A percentile compares a stretch with the other conserved stretches of the same genome.
phyloP scores from a whole-genome alignment of 2,888 invertebrate genomes.

The Oegoconia quadripuncta region DNA sequence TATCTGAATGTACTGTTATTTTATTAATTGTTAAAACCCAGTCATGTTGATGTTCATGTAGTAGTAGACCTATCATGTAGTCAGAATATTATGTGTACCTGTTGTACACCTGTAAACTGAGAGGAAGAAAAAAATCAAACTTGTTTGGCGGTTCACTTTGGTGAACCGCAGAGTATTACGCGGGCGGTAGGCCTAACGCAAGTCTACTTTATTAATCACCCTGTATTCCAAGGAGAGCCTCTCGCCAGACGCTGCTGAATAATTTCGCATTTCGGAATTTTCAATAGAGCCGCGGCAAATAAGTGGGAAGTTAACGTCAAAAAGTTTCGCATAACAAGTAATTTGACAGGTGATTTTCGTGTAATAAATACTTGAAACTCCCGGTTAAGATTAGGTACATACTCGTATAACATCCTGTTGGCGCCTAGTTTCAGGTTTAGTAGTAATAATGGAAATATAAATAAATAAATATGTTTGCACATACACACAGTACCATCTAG shows the following conservation, averaged over 20 bases:
- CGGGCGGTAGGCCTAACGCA: neutral
- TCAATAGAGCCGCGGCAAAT: conserved; percentile 1
- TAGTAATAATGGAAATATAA: no score
- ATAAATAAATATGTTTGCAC: no score
- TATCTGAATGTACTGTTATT: no score
- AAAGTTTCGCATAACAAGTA: conserved; percentile 4
- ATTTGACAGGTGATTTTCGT: conserved; percentile 6
- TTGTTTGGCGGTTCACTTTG: no score
- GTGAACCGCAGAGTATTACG: neutral
- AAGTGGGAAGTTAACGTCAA: conserved; percentile 3
- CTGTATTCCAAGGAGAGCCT: conserved; percentile 7
- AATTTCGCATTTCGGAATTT: conserved; percentile 21
- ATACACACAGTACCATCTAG: no score
- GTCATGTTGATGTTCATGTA: no score
- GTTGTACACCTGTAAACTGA: no score
- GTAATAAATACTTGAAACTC: conserved; percentile 4
- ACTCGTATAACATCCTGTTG: no score
- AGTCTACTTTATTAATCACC: neutral
- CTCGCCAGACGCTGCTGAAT: conserved; percentile 24
- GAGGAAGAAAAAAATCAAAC: neutral
- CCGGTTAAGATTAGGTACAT: no score
- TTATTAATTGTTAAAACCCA: conserved; percentile 6
- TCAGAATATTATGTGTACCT: no score
- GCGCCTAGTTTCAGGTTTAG: no score
- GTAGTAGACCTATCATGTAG: no score